Evolutionary conservation across 2,888 invertebrate genomes (phyloP).

Genomic region (Alloplasta piceator): DNA sequence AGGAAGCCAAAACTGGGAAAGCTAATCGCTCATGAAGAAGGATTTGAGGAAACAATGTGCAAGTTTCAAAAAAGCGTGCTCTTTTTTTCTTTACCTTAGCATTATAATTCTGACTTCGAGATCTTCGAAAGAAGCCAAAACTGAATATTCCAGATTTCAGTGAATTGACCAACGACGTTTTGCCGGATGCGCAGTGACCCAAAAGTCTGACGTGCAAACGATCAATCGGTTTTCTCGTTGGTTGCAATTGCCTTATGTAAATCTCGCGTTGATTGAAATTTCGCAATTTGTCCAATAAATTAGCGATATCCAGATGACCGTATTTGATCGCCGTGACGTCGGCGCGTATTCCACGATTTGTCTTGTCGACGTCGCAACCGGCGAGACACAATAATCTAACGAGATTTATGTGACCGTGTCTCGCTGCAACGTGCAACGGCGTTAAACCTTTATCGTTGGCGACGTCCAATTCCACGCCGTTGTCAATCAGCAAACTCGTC

Average conservation of each 20-base stretch:
- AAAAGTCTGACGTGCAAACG: constrained; percentile 89
- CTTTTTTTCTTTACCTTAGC: constrained; percentile 74
- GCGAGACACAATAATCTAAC: constrained; percentile 88
- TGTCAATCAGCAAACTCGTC: constrained; percentile 80
- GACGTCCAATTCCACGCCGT: constrained; percentile 85
- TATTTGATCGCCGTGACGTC: constrained; percentile 91
- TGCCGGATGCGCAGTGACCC: constrained; percentile 90
- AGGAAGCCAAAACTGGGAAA: no score
- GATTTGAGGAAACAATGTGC: background rate
- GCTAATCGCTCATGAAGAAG: no score
- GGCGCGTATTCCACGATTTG: constrained; percentile 88
- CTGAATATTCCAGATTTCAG: constrained; percentile 88
- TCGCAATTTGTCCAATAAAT: constrained; percentile 87
- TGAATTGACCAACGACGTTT: constrained; percentile 88
- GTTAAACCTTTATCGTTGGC: constrained; percentile 86
- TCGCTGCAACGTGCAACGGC: constrained; percentile 89
- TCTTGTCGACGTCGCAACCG: constrained; percentile 88
- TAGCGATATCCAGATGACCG: constrained; percentile 88
- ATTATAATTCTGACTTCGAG: constrained; percentile 82
- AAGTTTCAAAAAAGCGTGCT: constrained; percentile 17
- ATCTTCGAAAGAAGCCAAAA: constrained; percentile 86
- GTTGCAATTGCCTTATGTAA: constrained; percentile 87
- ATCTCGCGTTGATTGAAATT: constrained; percentile 85
- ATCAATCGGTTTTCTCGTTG: constrained; percentile 85
- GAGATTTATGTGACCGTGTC: constrained; percentile 89